Evolutionary conservation across 2,888 invertebrate species (phyloP).

Genomic region (Sabatieria punctata): DNA sequence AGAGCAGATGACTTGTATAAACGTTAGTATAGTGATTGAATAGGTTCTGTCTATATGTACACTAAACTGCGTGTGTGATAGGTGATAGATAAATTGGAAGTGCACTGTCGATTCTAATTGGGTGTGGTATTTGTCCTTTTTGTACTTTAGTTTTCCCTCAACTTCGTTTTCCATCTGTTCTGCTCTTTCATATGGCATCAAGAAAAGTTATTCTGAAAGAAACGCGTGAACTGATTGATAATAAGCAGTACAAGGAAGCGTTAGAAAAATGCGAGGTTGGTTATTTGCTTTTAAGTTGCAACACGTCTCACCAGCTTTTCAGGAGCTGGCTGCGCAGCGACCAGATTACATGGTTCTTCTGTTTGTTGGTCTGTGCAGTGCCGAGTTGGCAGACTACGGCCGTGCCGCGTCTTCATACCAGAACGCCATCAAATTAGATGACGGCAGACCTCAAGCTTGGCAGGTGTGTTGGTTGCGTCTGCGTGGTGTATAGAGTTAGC

Average conservation of each 20-base stretch:
- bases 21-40: no score
- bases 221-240: background rate
- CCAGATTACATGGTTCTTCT: background rate
- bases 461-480: no score
- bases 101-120: no score
- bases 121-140: no score
- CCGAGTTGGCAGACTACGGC: background rate
- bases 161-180: no score
- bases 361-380: background rate
- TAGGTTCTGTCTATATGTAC: no score
- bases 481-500: no score
- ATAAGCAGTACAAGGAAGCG: background rate
- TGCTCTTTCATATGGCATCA: no score
- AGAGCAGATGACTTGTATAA: no score
- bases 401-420: background rate
- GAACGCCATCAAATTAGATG: background rate
- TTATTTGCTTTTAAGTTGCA: background rate
- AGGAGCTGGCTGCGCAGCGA: background rate
- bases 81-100: background rate
- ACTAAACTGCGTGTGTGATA: background rate
- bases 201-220: background rate
- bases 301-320: background rate
- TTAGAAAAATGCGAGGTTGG: background rate
- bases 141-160: no score
- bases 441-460: background rate